Evolutionary conservation across 2,113 vertebrate species (phyloP), one percentile per base, ranked within the genome.

Genomic region (Takifugu flavidus): DNA sequence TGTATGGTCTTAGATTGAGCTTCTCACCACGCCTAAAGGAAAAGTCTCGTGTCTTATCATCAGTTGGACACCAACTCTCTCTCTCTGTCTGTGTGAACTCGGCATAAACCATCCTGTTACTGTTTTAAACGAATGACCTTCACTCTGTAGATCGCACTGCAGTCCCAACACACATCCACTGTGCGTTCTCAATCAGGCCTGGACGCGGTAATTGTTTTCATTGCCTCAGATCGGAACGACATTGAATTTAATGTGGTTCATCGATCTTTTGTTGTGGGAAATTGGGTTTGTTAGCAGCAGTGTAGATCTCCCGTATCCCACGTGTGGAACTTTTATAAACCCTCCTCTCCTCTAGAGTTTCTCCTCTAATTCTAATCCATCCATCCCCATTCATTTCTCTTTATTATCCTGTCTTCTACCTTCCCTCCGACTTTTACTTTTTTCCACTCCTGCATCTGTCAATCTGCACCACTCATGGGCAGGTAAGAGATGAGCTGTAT

Each of bases 141-240:
- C 68, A 72, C 31, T 53, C 34, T 65, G 26, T 44, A n/a, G 13
- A 60, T 63, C 77, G 54, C 51, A 57, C 73, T 65, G 70, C 77
- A 71, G 55, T 61, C 15, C 57, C 67, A 62, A 20, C 74, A 65
- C 74, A 60, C 79, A 70, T 70, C 69, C 61, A 42, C 58, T 67
- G 39, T 65, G 78, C 79, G 71, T 87, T 74, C 49, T 67, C 80
- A 65, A 86, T 86, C 77, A 80, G 79, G 72, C 56, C 45, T 70
- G 73, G 75, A 69, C 67, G 53, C 52, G 11, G 81, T 87, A 88
- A 86, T 87, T 86, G 79, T 83, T 86, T 83, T 80, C 74, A 77
- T 86, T 83, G 76, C 63, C 52, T 63, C 11, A 46, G 74, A 84
- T 82, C 77, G 82, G 69, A 75, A 74, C 53, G 59, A 72, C 82